Evolutionary conservation across 2,888 invertebrate species (phyloP).

Genomic region (Hydraecia micacea): DNA sequence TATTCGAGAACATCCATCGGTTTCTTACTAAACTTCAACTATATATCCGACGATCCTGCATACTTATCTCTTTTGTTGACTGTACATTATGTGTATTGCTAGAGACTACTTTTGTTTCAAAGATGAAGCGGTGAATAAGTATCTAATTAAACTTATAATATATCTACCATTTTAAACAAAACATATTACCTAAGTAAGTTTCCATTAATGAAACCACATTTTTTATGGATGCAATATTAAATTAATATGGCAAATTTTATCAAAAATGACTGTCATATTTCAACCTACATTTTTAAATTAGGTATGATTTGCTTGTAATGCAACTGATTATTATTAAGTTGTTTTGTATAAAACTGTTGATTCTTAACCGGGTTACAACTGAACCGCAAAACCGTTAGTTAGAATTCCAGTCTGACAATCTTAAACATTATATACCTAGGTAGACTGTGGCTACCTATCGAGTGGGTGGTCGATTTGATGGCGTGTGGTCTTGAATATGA

Average conservation of each 20-base stretch:
- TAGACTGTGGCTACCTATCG: conserved; percentile 9
- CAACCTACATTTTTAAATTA: conserved; percentile 15
- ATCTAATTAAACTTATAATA: background rate
- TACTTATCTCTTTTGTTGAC: no score
- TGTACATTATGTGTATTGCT: background rate
- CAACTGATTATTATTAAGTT: conserved; percentile 29
- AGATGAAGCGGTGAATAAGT: background rate
- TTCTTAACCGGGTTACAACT: conserved; percentile 31
- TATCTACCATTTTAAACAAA: background rate
- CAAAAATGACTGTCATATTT: background rate
- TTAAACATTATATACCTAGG: conserved; percentile 6
- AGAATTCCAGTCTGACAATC: conserved; percentile 26
- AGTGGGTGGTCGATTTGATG: conserved; percentile 43
- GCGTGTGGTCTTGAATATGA: conserved; percentile 36
- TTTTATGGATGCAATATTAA: no score
- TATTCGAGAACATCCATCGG: no score
- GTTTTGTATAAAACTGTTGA: conserved; percentile 25
- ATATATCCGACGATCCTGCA: no score
- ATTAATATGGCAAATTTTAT: background rate
- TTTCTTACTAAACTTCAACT: no score
- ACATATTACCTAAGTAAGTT: background rate
- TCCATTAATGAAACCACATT: background rate
- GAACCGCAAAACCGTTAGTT: conserved; percentile 38
- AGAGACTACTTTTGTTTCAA: background rate
- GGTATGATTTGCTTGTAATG: conserved; percentile 6